Conservation (phyloP, 1,140 invertebrate species). For the Sinella curviseta region DNA sequence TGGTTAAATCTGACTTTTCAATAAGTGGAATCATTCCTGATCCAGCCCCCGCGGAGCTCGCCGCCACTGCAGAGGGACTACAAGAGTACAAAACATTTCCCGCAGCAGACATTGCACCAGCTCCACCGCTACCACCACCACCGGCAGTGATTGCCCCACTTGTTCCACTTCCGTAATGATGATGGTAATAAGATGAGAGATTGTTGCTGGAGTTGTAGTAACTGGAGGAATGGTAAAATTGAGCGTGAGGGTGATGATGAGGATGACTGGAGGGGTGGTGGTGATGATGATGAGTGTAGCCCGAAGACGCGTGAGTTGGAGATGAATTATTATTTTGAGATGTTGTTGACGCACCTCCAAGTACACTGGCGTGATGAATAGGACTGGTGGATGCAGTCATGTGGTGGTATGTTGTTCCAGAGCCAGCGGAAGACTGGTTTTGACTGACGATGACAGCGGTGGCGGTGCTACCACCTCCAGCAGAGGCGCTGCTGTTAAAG, state of each 20-base stretch:
- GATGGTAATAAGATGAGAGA: constrained; percentile 32
- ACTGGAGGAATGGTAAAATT: constrained; percentile 41
- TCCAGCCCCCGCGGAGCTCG: not conserved
- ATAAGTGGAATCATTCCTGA: constrained; percentile 33
- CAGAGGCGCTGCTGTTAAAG: constrained; percentile 24
- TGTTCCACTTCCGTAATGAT: constrained; percentile 28
- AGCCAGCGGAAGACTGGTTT: constrained; percentile 29
- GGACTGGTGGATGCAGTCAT: constrained; percentile 41
- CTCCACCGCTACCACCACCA: not conserved
- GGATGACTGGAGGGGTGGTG: constrained; percentile 17
- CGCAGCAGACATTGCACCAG: not conserved
- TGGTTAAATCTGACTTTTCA: constrained; percentile 46
- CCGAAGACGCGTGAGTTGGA: not conserved
- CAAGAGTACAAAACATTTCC: constrained; percentile 15
- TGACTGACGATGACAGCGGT: constrained; percentile 10
- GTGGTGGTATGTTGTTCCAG: constrained; percentile 38
- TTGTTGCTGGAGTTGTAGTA: constrained; percentile 38
- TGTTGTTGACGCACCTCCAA: not conserved
- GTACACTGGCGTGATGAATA: constrained; percentile 15
- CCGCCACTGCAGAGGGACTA: not conserved
- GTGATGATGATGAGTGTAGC: constrained; percentile 26
- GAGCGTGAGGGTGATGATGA: constrained; percentile 39
- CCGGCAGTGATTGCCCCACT: not conserved
- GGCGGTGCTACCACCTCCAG: not conserved
- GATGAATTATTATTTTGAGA: not conserved